A percentile compares a stretch with the other conserved stretches of the same genome.
phyloP scores from a whole-genome alignment of 2,888 invertebrate genomes.

The Bembecia ichneumoniformis region DNA sequence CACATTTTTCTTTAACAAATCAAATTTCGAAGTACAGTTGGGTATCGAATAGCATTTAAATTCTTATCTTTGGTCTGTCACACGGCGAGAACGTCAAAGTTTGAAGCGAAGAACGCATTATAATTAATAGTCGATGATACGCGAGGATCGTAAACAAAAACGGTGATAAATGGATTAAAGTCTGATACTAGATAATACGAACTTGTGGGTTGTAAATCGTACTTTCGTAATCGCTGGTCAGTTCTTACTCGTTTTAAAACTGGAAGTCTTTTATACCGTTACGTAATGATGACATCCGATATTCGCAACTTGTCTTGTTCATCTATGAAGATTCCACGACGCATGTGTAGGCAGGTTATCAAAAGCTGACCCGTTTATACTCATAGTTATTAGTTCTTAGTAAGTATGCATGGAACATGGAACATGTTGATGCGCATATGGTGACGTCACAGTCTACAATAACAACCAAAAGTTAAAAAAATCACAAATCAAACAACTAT shows the following conservation, averaged over 20 bases:
- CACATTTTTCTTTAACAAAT: constrained; percentile 22
- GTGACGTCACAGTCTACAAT: too few species aligned
- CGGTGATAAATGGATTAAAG: constrained; percentile 70
- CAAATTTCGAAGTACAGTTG: constrained; percentile 31
- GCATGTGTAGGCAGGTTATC: too few species aligned
- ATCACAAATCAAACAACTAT: too few species aligned
- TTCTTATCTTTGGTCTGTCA: constrained; percentile 71
- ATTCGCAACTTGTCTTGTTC: too few species aligned
- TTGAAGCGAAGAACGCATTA: constrained; percentile 68
- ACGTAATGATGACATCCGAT: not conserved
- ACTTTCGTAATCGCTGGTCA: constrained; percentile 61
- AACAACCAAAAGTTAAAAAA: too few species aligned
- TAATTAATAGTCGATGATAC: constrained; percentile 73
- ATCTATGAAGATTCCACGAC: too few species aligned
- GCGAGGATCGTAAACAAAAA: constrained; percentile 71
- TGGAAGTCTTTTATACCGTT: constrained; percentile 21
- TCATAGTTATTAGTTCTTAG: too few species aligned
- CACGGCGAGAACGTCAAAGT: constrained; percentile 70
- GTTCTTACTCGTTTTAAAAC: constrained; percentile 21
- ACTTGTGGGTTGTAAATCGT: constrained; percentile 62
- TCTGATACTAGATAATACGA: constrained; percentile 64
- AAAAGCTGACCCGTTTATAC: too few species aligned
- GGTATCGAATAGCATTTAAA: constrained; percentile 67
- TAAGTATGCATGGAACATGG: too few species aligned
- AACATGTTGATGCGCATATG: too few species aligned